Evolutionary conservation across 2,797 vertebrate species (phyloP), one percentile per base, ranked within the genome.

Genomic region (Gallinago stenura): DNA sequence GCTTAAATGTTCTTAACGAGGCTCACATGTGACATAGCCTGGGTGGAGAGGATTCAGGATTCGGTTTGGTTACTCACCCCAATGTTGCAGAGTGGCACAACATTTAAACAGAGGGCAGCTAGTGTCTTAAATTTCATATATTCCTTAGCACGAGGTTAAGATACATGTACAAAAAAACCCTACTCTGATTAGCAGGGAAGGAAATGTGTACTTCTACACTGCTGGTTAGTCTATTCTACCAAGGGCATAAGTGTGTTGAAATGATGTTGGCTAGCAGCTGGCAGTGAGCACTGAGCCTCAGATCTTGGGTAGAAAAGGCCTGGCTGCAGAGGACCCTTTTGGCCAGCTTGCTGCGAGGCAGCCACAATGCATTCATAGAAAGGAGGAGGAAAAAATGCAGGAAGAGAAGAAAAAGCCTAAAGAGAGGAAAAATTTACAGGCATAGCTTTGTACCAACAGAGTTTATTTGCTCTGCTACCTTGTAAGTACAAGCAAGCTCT

Each of bases 401-500:
- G 54, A 83, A 77, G 28, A 58, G 62, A 57, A 95, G 78, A 43
- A 87, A 87, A 95, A 82, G 9, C n/a, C 31, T 13, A 7, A 82
- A 87, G 51, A 80, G 82, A 82, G 53, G 78, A 50, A 93, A 76
- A 77, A 77, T 21, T 71, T 89, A 73, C 73, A 48, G 83, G 54
- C 9, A 0, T 12, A 69, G 33, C 88, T 81, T 84, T 46, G 90
- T 12, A 84, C 65, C 43, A 76, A 25, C 70, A 21, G 66, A 83
- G 81, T 92, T 94, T 87, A 53, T 95, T 94, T 90, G 78, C 90
- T 89, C 78, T 94, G 58, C 81, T 80, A 28, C 56, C 73, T 64
- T 62, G 8, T 65, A 85, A 90, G 80, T 5, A 90, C 83, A 93
- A 84, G 60, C 15, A 35, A 82, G 76, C 76, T 70, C 82, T 88